Conservation (phyloP, 2,888 invertebrate genomes). For the Eristalis intricaria region DNA sequence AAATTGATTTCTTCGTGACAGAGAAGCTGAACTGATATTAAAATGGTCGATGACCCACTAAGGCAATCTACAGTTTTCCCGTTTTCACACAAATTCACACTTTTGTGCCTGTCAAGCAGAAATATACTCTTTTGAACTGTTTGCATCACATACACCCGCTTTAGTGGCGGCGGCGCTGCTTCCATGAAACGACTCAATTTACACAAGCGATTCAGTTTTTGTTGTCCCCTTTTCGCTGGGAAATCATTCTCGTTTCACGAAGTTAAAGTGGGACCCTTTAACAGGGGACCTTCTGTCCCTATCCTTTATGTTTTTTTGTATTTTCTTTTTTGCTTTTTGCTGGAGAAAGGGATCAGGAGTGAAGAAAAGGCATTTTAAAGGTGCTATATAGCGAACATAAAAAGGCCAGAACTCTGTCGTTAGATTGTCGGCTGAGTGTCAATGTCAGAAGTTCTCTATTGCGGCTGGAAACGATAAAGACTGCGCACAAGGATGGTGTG, state of each 20-base stretch:
- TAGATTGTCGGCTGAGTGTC: constrained; percentile 12
- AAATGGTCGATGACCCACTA: constrained; percentile 39
- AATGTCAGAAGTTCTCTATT: constrained; percentile 10
- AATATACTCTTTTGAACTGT: background rate
- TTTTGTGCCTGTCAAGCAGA: background rate
- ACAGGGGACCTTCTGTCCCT: background rate
- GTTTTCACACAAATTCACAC: background rate
- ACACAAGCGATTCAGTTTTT: constrained; percentile 4
- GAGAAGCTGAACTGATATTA: constrained; percentile 10
- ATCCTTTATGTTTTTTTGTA: background rate
- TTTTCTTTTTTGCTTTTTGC: background rate
- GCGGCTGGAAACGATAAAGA: background rate
- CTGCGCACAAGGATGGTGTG: background rate
- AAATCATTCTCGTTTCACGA: constrained; percentile 23
- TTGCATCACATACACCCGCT: background rate
- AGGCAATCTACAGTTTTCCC: constrained; percentile 3
- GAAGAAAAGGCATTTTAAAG: constrained; percentile 7
- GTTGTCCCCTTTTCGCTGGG: background rate
- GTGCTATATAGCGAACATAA: constrained; percentile 22
- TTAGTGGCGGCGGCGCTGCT: background rate
- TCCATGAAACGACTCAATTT: constrained; percentile 31
- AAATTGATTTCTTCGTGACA: constrained; percentile 29
- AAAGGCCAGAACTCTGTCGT: constrained; percentile 1
- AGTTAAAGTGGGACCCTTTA: constrained; percentile 2
- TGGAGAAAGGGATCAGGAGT: background rate